Percentiles rank a stretch among this genome's conserved stretches.
Conservation (phyloP, 2,888 invertebrate species). For the Harmothoe impar region DNA sequence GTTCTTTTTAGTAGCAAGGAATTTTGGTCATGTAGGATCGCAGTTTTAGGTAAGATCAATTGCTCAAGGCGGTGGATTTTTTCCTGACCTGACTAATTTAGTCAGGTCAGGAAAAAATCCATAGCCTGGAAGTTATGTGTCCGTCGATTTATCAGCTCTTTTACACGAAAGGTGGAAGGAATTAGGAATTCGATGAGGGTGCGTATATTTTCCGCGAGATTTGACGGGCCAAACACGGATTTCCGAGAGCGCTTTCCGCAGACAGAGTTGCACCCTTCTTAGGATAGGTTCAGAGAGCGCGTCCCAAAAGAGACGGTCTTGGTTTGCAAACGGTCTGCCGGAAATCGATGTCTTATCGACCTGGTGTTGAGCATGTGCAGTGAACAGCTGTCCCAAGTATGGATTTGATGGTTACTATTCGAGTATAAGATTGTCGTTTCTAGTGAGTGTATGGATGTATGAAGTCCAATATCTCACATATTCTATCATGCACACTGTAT, state of each 20-base stretch:
- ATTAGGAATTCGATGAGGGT: neutral
- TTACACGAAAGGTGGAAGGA: slow-evolving; percentile 4
- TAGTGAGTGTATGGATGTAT: too few relatives aligned
- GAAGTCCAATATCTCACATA: too few relatives aligned
- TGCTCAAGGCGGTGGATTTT: too few relatives aligned
- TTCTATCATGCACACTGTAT: too few relatives aligned
- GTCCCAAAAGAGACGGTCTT: neutral
- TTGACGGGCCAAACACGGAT: neutral
- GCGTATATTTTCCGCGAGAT: slow-evolving; percentile 4
- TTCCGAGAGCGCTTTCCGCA: neutral
- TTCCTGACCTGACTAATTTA: too few relatives aligned
- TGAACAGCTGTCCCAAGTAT: neutral
- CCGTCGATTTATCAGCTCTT: neutral
- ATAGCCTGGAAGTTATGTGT: neutral
- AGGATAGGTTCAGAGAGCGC: neutral
- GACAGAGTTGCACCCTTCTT: neutral
- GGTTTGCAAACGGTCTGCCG: neutral
- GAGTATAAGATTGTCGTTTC: too few relatives aligned
- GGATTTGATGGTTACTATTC: too few relatives aligned
- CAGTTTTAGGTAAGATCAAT: too few relatives aligned
- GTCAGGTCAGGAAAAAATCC: too few relatives aligned
- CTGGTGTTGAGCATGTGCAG: neutral
- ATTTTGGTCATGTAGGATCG: too few relatives aligned
- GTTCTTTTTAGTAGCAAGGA: too few relatives aligned
- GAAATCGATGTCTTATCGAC: slow-evolving; percentile 19